phyloP scores from a whole-genome alignment of 2,113 vertebrate genomes.

The Peromyscus maniculatus region DNA sequence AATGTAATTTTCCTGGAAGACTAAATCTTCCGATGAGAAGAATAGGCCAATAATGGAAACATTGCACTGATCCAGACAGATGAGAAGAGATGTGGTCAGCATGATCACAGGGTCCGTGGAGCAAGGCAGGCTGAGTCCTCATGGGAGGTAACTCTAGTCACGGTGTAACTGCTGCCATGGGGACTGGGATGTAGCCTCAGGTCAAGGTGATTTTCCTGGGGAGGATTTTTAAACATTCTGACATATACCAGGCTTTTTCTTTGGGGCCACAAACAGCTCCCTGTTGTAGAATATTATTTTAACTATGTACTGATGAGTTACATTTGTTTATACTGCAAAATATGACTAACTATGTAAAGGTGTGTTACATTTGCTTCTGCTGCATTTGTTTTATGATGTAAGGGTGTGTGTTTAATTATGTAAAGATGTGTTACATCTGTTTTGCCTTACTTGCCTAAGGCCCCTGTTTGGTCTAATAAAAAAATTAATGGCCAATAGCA shows the following conservation, averaged over 20 bases:
- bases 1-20: neutral
- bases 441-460: neutral
- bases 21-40: slow-evolving; percentile 1
- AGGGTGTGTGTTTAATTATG: no score
- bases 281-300: neutral
- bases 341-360: neutral
- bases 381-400: no score
- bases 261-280: neutral
- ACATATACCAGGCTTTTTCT: neutral
- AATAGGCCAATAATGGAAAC: neutral
- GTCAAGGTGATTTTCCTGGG: neutral
- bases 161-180: neutral
- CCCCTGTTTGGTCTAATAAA: neutral
- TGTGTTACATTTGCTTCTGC: neutral
- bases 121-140: neutral
- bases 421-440: neutral
- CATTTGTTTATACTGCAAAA: neutral
- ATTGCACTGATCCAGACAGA: neutral
- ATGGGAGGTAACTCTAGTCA: no score
- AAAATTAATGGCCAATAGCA: neutral
- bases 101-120: neutral
- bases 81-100: neutral
- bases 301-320: neutral
- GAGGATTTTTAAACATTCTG: neutral
- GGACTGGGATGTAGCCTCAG: neutral